Conservation (phyloP, 53 echinoderm and acorn worm species). For the Holothuria leucospilota region DNA sequence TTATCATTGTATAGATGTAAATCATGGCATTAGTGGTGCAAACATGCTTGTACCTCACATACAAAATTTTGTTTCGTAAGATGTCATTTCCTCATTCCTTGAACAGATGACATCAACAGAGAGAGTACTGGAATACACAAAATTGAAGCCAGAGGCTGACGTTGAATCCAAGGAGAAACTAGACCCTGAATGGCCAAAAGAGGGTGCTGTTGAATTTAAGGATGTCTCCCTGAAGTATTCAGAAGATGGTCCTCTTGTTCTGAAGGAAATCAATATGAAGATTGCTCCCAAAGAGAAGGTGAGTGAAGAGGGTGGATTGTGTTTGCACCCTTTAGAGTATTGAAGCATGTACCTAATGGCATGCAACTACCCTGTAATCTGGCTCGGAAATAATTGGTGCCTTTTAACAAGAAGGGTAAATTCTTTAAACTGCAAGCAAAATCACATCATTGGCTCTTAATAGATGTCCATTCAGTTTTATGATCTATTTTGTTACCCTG, state of each 20-base stretch:
- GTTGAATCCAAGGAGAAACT: conserved; percentile 76
- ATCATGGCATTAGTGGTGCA: too few species aligned
- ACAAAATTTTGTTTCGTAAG: too few species aligned
- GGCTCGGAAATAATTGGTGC: too few species aligned
- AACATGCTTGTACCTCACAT: too few species aligned
- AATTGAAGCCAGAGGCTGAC: conserved; percentile 80
- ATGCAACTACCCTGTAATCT: too few species aligned
- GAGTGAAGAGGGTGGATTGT: not conserved
- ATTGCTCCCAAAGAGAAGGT: conserved; percentile 88
- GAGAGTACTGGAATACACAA: conserved; percentile 80
- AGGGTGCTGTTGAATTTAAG: conserved; percentile 83
- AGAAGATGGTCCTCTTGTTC: conserved; percentile 83
- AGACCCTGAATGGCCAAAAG: conserved; percentile 80
- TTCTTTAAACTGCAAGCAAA: too few species aligned
- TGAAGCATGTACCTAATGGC: too few species aligned
- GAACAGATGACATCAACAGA: conserved; percentile 96
- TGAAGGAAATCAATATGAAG: conserved; percentile 71
- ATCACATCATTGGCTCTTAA: too few species aligned
- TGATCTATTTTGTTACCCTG: too few species aligned
- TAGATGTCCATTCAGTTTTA: not conserved
- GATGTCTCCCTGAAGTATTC: conserved; percentile 72
- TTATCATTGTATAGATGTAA: too few species aligned
- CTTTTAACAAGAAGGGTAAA: too few species aligned
- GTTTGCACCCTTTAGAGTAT: too few species aligned
- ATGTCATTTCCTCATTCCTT: not conserved